Percentiles rank a stretch among this genome's conserved stretches.
phyloP scores from a whole-genome alignment of 1,140 invertebrate genomes.

The Stegodyphus dumicola region DNA sequence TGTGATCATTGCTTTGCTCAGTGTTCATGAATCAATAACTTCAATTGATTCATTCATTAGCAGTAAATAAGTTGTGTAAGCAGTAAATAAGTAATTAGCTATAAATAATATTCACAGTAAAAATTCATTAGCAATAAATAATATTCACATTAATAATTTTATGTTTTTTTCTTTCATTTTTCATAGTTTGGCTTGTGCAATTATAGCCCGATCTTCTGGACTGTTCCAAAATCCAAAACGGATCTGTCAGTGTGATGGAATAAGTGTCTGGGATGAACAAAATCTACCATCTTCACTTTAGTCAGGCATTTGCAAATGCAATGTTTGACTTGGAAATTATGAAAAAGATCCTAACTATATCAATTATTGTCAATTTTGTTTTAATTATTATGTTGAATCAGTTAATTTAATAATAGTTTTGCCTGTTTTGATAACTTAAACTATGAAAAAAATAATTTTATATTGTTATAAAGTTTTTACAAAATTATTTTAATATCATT shows the following conservation, averaged over 20 bases:
- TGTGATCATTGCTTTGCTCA: no score
- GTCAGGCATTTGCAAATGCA: no score
- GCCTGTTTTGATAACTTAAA: no score
- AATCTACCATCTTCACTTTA: constrained; percentile 42
- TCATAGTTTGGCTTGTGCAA: constrained; percentile 79
- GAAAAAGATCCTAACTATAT: no score
- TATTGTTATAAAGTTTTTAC: no score
- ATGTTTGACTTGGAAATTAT: no score
- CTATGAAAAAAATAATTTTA: no score
- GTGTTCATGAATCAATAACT: no score
- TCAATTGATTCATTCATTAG: not conserved
- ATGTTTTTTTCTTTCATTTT: constrained; percentile 8
- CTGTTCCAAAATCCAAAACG: constrained; percentile 83
- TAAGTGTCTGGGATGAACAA: constrained; percentile 81
- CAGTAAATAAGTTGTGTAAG: not conserved
- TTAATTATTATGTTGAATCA: no score
- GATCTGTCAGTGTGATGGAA: constrained; percentile 85
- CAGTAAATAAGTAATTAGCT: not conserved
- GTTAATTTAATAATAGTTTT: no score
- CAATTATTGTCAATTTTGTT: no score
- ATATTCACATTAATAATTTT: not conserved
- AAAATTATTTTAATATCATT: no score
- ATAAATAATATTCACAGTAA: not conserved
- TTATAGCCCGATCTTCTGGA: constrained; percentile 84
- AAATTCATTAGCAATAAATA: not conserved